phyloP scores from a whole-genome alignment of 1,140 invertebrate genomes.

The Bombus confusus region DNA sequence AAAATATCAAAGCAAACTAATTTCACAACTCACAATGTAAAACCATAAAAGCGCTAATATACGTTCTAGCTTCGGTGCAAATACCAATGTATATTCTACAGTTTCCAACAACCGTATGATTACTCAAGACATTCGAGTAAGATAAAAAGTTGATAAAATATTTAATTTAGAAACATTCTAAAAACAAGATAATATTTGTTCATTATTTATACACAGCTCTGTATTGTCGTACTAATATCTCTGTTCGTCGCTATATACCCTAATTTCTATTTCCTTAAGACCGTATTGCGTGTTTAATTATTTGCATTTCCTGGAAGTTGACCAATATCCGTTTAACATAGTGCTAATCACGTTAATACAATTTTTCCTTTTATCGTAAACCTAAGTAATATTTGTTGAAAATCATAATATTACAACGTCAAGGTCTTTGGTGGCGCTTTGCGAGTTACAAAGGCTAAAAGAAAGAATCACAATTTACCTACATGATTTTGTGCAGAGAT shows the following conservation, averaged over 20 bases:
- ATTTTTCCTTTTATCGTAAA: neutral
- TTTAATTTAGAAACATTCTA: neutral
- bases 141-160: neutral
- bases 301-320: conserved; percentile 18
- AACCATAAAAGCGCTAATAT: neutral
- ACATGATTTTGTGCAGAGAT: conserved; percentile 32
- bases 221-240: neutral
- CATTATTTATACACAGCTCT: neutral
- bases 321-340: conserved; percentile 39
- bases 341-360: neutral
- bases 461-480: neutral
- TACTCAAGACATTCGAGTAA: neutral
- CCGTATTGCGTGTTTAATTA: neutral
- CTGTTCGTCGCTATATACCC: neutral
- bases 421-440: conserved; percentile 47
- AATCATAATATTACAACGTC: conserved; percentile 33
- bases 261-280: neutral
- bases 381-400: conserved; percentile 11
- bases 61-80: neutral
- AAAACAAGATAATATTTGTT: neutral
- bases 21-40: neutral
- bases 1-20: neutral
- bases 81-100: neutral
- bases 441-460: conserved; percentile 14
- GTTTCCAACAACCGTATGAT: neutral